These are phyloP conservation scores for Ecdyonurus torrentis DNA, from an alignment of 2,888 invertebrate genomes.

Conservation along the genomic window DNA sequence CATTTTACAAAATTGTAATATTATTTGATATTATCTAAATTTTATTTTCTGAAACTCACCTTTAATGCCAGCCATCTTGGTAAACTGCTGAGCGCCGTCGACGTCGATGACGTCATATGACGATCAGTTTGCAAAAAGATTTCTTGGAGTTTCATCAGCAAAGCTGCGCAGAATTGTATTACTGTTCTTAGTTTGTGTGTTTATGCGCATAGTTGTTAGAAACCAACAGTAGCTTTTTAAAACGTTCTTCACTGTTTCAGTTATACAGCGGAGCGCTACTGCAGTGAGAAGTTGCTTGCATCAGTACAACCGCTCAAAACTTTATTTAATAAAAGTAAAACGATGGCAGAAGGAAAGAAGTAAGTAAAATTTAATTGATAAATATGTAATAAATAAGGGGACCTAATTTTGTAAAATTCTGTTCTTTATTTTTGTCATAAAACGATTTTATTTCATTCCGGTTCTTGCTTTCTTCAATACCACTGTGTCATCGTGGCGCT, in stretches of 20 bases:
- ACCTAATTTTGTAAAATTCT: conserved; percentile 12
- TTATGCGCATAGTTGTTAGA: no score
- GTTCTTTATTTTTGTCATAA: no score
- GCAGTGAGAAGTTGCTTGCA: background rate
- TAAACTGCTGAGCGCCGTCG: background rate
- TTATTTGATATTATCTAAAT: no score
- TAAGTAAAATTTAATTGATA: conserved; percentile 20
- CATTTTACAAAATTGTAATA: no score
- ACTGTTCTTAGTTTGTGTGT: no score
- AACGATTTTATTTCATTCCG: no score
- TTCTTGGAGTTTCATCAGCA: no score
- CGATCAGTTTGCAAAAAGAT: background rate
- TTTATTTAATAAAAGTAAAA: conserved; percentile 5
- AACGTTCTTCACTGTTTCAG: background rate
- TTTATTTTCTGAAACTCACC: conserved; percentile 4
- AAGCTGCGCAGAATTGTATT: background rate
- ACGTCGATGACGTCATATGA: background rate
- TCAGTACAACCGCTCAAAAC: background rate
- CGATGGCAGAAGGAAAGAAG: conserved; percentile 40
- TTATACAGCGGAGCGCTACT: background rate
- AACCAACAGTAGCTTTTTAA: no score
- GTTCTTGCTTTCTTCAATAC: conserved; percentile 23
- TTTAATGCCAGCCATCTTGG: conserved; percentile 11
- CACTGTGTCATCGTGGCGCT: conserved; percentile 30
- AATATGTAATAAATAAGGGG: background rate